Conservation (phyloP, 2,113 vertebrate genomes). For the Pimephales promelas region DNA sequence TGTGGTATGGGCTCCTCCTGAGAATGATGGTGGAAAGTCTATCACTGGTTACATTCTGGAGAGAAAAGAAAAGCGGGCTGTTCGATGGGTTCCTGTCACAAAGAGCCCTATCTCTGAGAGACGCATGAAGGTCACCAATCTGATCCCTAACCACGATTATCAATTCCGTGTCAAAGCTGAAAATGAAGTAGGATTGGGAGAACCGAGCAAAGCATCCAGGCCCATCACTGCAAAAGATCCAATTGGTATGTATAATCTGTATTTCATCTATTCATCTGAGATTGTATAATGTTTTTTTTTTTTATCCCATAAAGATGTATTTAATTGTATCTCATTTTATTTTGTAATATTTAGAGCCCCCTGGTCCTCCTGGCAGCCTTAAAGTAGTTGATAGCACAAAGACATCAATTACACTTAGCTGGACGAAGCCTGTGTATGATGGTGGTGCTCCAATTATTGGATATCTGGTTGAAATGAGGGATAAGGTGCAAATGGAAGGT, state of each 20-base stretch:
- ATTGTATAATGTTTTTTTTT: background rate
- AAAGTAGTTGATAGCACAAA: slow-evolving; percentile 95
- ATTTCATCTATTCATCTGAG: background rate
- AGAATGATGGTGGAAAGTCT: slow-evolving; percentile 96
- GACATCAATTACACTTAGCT: slow-evolving; percentile 87
- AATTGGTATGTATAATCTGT: slow-evolving; percentile 81
- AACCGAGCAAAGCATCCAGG: slow-evolving; percentile 93
- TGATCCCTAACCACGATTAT: slow-evolving; percentile 94
- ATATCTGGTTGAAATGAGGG: slow-evolving; percentile 90
- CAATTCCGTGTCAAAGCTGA: slow-evolving; percentile 98
- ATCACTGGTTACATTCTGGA: slow-evolving; percentile 97
- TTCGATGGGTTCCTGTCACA: slow-evolving; percentile 92
- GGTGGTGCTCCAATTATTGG: slow-evolving; percentile 94
- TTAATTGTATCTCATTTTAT: slow-evolving; percentile 27
- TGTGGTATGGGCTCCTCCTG: slow-evolving; percentile 96
- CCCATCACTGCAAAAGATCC: slow-evolving; percentile 94
- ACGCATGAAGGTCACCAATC: slow-evolving; percentile 91
- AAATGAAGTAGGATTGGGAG: slow-evolving; percentile 96
- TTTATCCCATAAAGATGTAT: background rate
- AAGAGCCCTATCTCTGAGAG: slow-evolving; percentile 94
- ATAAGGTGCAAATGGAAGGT: slow-evolving; percentile 82
- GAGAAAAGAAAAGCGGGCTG: slow-evolving; percentile 90
- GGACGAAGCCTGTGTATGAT: slow-evolving; percentile 95
- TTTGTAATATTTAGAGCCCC: slow-evolving; percentile 82
- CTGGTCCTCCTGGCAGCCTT: slow-evolving; percentile 90